A percentile compares a stretch with the other conserved stretches of the same genome.
These are phyloP conservation scores for Strongylocentrotus purpuratus DNA, from an alignment of 35 echinoderm and acorn worm genomes.

Conservation along the genomic window DNA sequence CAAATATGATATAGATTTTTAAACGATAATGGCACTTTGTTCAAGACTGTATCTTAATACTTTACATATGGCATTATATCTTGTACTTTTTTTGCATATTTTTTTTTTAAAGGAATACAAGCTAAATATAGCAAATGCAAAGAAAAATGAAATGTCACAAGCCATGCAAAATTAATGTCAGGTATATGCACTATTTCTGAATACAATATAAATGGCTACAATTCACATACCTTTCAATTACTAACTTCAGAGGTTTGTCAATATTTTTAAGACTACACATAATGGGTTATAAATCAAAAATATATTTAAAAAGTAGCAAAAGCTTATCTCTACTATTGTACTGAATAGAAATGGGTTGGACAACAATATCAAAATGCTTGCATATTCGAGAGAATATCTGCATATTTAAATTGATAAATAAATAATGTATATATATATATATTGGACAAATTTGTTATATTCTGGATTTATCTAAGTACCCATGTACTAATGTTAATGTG, in stretches of 20 bases:
- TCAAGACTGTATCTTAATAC: not conserved
- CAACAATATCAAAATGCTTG: not conserved
- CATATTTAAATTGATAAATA: not conserved
- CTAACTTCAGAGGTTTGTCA: not conserved
- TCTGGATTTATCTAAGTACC: not conserved
- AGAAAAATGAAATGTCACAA: not conserved
- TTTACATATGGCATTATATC: not conserved
- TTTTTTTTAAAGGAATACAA: not conserved
- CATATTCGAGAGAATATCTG: not conserved
- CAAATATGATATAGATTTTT: not conserved
- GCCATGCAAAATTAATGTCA: not conserved
- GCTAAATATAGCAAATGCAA: not conserved
- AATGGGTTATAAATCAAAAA: no score
- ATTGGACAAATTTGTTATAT: not conserved
- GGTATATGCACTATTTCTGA: not conserved
- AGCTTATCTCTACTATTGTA: not conserved
- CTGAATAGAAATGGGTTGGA: not conserved
- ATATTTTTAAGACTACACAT: no score
- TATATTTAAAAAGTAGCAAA: not conserved
- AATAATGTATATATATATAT: not conserved
- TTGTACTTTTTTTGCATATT: not conserved
- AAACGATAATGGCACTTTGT: not conserved
- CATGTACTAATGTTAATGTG: not conserved
- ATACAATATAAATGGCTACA: not conserved
- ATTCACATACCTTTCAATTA: not conserved